Percentiles rank a stretch among this genome's conserved stretches.
Conservation (phyloP, 2,113 vertebrate genomes). For the Galemys pyrenaicus region DNA sequence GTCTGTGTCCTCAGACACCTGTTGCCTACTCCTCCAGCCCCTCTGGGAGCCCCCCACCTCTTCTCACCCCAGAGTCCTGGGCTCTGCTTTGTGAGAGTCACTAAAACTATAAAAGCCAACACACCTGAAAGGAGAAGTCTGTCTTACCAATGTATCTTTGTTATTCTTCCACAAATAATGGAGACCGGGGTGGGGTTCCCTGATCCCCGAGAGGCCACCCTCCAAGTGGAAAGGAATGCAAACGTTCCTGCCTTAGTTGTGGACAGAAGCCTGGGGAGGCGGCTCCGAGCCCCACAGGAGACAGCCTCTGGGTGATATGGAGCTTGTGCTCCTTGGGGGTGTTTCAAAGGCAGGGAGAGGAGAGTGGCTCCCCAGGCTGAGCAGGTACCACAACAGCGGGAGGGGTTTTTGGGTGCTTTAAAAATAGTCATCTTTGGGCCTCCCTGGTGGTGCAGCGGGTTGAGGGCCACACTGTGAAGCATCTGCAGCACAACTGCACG, state of each 20-base stretch:
- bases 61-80: neutral
- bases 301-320: fast-evolving
- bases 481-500: too few species aligned
- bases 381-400: too few species aligned
- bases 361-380: neutral
- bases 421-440: too few species aligned
- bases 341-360: neutral
- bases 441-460: too few species aligned
- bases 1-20: fast-evolving
- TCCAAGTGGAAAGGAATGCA: neutral
- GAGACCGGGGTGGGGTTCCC: neutral
- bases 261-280: fast-evolving
- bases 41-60: neutral
- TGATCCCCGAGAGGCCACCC: fast-evolving
- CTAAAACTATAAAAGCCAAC: neutral
- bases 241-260: neutral
- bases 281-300: fast-evolving
- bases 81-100: neutral
- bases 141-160: neutral
- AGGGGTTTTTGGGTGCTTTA: neutral
- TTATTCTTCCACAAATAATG: neutral
- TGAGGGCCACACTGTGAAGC: too few species aligned
- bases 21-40: neutral
- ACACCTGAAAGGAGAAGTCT: neutral
- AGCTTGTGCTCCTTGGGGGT: neutral